A percentile compares a stretch with the other conserved stretches of the same genome.
Evolutionary conservation across 2,888 invertebrate genomes (phyloP).

Genomic region (Aphidoletes aphidimyza): DNA sequence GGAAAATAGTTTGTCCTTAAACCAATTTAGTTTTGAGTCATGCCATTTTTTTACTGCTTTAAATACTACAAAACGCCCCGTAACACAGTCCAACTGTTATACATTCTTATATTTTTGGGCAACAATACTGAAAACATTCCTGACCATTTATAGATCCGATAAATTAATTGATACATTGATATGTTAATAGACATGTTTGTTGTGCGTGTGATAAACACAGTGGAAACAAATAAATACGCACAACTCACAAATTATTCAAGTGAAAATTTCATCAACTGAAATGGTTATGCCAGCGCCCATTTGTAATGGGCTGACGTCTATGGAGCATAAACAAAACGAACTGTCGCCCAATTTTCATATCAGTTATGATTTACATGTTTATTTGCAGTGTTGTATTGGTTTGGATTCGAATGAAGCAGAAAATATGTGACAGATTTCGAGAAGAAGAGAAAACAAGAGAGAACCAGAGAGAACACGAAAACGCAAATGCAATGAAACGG

Average conservation of each 20-base stretch:
- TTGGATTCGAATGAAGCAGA: background rate
- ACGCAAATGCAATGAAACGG: background rate
- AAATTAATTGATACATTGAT: constrained; percentile 32
- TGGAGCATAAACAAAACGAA: background rate
- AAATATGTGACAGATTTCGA: too few species aligned
- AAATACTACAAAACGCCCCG: too few species aligned
- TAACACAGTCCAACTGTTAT: too few species aligned
- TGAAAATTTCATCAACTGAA: background rate
- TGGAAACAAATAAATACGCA: constrained; percentile 27
- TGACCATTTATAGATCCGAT: background rate
- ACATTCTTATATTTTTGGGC: too few species aligned
- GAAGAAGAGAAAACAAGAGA: background rate
- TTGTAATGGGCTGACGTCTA: background rate
- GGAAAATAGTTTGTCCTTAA: too few species aligned
- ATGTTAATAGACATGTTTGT: constrained; percentile 25
- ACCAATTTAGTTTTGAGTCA: background rate
- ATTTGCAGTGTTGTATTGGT: background rate
- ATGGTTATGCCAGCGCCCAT: background rate
- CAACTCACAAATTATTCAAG: constrained; percentile 27
- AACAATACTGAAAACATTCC: background rate
- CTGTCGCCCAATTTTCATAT: background rate
- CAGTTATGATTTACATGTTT: background rate
- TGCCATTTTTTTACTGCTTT: background rate
- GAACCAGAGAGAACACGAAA: background rate
- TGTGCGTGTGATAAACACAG: background rate